Conservation (phyloP, 2,888 invertebrate genomes). For the Lasioglossum vierecki region DNA sequence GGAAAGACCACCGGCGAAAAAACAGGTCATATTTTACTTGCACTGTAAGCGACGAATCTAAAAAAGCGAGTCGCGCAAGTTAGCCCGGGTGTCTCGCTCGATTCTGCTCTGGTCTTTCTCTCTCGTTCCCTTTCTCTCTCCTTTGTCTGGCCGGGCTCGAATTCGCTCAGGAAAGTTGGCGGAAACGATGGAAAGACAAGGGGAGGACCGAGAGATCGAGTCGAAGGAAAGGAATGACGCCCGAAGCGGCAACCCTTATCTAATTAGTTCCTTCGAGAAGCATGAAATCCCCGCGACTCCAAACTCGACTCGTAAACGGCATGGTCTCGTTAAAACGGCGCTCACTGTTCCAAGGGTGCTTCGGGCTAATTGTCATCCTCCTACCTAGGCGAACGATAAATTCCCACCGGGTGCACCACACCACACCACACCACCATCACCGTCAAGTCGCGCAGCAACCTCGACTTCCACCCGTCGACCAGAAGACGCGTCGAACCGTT, state of each 20-base stretch:
- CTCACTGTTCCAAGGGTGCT: constrained; percentile 58
- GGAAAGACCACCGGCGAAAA: constrained; percentile 7
- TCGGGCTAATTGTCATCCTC: constrained; percentile 66
- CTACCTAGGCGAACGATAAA: constrained; percentile 57
- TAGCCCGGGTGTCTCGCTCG: neutral
- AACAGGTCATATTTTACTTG: constrained; percentile 39
- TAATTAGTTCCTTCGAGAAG: constrained; percentile 68
- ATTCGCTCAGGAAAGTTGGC: constrained; percentile 15
- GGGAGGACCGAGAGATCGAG: constrained; percentile 22
- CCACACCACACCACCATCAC: constrained; percentile 4
- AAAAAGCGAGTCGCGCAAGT: neutral
- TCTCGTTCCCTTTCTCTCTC: neutral
- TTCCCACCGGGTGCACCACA: constrained; percentile 45
- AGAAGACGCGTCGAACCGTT: constrained; percentile 63
- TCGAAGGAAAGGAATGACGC: constrained; percentile 56
- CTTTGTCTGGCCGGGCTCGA: neutral
- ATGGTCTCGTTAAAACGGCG: constrained; percentile 62
- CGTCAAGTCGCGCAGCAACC: neutral
- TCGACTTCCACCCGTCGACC: constrained; percentile 45
- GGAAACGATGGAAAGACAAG: neutral
- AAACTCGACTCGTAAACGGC: constrained; percentile 64
- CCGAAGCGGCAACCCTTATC: constrained; percentile 64
- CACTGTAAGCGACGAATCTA: constrained; percentile 1
- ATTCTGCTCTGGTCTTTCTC: neutral
- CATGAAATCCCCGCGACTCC: constrained; percentile 64